Evolutionary conservation across 2,888 invertebrate genomes (phyloP).

Genomic region (Parasteatoda lunata): DNA sequence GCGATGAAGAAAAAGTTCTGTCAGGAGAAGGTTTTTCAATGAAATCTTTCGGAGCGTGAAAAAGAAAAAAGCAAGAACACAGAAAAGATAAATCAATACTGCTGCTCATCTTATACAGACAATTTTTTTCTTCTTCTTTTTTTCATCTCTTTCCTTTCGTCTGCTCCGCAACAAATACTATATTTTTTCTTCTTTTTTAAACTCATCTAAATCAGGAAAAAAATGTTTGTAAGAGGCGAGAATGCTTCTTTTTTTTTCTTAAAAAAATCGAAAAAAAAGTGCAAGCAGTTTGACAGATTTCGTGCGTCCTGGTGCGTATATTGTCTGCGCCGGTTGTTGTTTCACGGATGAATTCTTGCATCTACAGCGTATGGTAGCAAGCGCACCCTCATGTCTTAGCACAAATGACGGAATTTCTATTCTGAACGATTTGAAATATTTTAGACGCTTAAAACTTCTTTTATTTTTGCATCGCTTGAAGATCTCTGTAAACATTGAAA

Average conservation of each 20-base stretch:
- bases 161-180: conserved; percentile 26
- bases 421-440: not conserved
- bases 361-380: not conserved
- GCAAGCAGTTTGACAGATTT: conserved; percentile 50
- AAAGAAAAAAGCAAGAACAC: conserved; percentile 26
- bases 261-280: conserved; percentile 18
- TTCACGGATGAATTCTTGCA: conserved; percentile 16
- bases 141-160: not conserved
- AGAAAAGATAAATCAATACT: conserved; percentile 48
- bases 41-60: conserved; percentile 37
- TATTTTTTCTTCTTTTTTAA: conserved; percentile 7
- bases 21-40: conserved; percentile 47
- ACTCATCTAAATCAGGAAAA: conserved; percentile 6
- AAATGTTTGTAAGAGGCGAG: conserved; percentile 41
- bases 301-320: conserved; percentile 51
- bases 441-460: not conserved
- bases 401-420: not conserved
- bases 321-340: conserved; percentile 44
- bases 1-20: conserved; percentile 28
- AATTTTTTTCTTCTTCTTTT: conserved; percentile 17
- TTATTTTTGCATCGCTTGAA: not conserved
- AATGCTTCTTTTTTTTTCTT: conserved; percentile 13
- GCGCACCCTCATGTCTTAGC: not conserved
- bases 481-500: not conserved
- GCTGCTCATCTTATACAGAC: conserved; percentile 31